Conservation (phyloP, 2,113 vertebrate species). For the Hippopotamus amphibius region DNA sequence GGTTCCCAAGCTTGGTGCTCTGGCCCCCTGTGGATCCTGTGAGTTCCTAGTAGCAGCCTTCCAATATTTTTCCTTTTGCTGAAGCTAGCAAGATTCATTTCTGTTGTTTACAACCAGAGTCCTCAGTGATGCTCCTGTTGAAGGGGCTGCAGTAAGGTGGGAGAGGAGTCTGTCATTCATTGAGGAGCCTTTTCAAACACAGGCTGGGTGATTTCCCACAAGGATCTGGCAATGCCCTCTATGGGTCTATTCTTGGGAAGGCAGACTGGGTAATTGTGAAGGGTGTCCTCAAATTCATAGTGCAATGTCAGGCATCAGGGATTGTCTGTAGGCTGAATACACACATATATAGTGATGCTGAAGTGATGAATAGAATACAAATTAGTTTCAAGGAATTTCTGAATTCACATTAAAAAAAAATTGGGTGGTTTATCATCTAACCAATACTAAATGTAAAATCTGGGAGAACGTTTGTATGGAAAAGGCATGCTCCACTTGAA, state of each 20-base stretch:
- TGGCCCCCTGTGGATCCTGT: not conserved
- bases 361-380: not conserved
- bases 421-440: not conserved
- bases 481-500: not conserved
- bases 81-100: not conserved
- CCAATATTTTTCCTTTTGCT: not conserved
- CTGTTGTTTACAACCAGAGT: not conserved
- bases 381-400: constrained; percentile 25
- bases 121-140: not conserved
- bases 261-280: not conserved
- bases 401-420: not conserved
- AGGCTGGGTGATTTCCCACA: not conserved
- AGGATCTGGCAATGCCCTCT: not conserved
- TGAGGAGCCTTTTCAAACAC: not conserved
- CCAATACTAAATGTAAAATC: not conserved
- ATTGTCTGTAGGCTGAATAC: not conserved
- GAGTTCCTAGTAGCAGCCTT: not conserved
- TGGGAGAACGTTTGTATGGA: not conserved
- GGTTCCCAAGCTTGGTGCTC: not conserved
- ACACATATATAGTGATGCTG: not conserved
- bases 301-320: not conserved
- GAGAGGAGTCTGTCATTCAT: not conserved
- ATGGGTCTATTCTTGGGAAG: not conserved
- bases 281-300: not conserved
- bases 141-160: not conserved